phyloP scores from a whole-genome alignment of 53 echinoderm and acorn worm species.

The Actinopyga echinites region DNA sequence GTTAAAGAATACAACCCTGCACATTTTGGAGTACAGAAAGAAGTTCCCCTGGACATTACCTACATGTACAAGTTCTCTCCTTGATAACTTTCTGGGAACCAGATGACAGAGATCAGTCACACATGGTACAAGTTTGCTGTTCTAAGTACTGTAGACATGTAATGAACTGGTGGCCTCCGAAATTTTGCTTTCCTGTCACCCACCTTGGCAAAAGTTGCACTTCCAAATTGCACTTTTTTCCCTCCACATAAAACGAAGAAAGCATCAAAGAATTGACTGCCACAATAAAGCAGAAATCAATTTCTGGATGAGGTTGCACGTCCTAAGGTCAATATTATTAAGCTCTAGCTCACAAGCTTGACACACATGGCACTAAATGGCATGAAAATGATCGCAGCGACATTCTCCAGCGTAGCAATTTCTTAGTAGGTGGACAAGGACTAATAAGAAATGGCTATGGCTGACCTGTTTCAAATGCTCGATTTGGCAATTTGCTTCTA shows the following conservation, averaged over 20 bases:
- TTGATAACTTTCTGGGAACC: too few relatives aligned
- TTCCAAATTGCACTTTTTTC: slow-evolving; percentile 22
- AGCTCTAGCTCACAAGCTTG: not conserved
- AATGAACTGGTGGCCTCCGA: too few relatives aligned
- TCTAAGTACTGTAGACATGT: too few relatives aligned
- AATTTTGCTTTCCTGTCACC: not conserved
- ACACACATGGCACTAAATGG: slow-evolving; percentile 9
- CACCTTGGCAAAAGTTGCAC: not conserved
- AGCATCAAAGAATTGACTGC: not conserved
- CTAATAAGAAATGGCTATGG: slow-evolving; percentile 13
- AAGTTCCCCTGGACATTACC: too few relatives aligned
- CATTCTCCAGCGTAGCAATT: not conserved
- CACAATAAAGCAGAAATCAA: slow-evolving; percentile 7
- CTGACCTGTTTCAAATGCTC: slow-evolving; percentile 36
- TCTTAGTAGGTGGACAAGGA: not conserved
- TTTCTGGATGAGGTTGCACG: slow-evolving; percentile 3
- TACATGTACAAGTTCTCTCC: too few relatives aligned
- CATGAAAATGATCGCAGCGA: slow-evolving; percentile 28
- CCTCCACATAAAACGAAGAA: not conserved
- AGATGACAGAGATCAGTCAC: too few relatives aligned
- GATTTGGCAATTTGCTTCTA: slow-evolving; percentile 32
- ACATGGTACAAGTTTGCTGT: too few relatives aligned
- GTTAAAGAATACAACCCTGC: too few relatives aligned
- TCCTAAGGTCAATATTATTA: slow-evolving; percentile 35
- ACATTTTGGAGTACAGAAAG: too few relatives aligned